Conservation (phyloP, 2,797 vertebrate species). For the Chloroceryle amazona region DNA sequence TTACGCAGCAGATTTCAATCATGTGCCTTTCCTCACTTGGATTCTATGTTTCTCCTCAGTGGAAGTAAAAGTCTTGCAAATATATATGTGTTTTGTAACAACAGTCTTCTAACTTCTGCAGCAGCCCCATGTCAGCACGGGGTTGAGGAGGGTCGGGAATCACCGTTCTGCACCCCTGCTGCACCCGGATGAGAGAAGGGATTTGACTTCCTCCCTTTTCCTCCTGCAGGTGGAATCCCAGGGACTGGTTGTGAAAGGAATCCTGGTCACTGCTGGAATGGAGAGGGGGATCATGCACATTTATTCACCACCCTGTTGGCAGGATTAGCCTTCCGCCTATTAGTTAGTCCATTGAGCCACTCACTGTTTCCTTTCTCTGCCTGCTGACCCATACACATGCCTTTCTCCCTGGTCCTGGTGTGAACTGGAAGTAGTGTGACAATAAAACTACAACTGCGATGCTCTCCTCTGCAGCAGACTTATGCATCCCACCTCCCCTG, state of each 20-base stretch:
- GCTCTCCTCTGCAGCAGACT: background rate
- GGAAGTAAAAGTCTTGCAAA: background rate
- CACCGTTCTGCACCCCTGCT: background rate
- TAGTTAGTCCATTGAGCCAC: background rate
- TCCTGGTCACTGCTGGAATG: background rate
- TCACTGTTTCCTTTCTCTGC: background rate
- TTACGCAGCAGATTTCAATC: background rate
- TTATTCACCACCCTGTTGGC: background rate
- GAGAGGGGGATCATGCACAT: background rate
- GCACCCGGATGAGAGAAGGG: rapidly evolving
- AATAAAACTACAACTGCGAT: background rate
- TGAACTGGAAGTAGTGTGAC: background rate
- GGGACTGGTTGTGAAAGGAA: slow-evolving; percentile 47
- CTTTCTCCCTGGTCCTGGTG: background rate
- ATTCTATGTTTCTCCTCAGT: background rate
- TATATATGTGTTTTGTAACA: background rate
- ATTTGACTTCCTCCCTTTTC: slow-evolving; percentile 2
- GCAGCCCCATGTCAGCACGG: background rate
- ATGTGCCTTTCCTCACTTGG: background rate
- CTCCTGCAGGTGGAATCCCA: background rate
- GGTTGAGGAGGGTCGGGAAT: background rate
- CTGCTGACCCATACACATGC: background rate
- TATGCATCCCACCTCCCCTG: background rate
- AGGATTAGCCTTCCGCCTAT: rapidly evolving
- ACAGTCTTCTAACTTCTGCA: background rate